These are phyloP conservation scores for Glyptemys insculpta DNA, from an alignment of 2,797 vertebrate genomes.

Conservation along the genomic window DNA sequence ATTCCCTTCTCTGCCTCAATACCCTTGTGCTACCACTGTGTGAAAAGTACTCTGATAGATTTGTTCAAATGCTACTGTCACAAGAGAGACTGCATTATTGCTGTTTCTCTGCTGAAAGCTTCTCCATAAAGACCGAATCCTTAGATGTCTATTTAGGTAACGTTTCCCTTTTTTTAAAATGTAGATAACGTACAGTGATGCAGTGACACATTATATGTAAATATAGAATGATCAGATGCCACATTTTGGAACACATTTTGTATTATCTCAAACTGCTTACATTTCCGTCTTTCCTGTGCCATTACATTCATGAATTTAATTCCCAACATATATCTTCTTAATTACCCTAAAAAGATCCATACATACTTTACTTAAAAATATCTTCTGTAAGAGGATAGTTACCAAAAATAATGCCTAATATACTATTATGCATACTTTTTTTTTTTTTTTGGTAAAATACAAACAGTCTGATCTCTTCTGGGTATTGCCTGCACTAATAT, in stretches of 20 bases:
- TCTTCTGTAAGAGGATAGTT: constrained; percentile 73
- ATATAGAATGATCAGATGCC: constrained; percentile 60
- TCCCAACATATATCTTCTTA: constrained; percentile 49
- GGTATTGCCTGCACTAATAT: constrained; percentile 75
- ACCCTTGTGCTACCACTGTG: rapidly evolving
- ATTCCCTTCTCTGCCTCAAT: neutral
- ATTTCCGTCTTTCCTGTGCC: constrained; percentile 53
- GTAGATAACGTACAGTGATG: constrained; percentile 42
- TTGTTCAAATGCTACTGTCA: neutral
- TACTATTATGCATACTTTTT: constrained; percentile 66
- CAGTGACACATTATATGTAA: constrained; percentile 61
- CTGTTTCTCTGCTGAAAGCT: rapidly evolving
- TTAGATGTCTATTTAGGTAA: neutral
- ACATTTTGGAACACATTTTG: constrained; percentile 58
- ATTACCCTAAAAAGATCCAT: constrained; percentile 70
- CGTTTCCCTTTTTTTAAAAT: constrained; percentile 45
- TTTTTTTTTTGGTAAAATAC: constrained; percentile 70
- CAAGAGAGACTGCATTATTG: rapidly evolving
- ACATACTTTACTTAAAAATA: constrained; percentile 76
- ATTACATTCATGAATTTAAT: constrained; percentile 71
- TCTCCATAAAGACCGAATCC: neutral
- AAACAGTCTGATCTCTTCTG: constrained; percentile 77
- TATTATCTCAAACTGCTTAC: constrained; percentile 59
- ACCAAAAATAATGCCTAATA: constrained; percentile 80
- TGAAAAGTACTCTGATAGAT: rapidly evolving